phyloP scores from a whole-genome alignment of 2,113 vertebrate species.

The Oreochromis tanganicae region DNA sequence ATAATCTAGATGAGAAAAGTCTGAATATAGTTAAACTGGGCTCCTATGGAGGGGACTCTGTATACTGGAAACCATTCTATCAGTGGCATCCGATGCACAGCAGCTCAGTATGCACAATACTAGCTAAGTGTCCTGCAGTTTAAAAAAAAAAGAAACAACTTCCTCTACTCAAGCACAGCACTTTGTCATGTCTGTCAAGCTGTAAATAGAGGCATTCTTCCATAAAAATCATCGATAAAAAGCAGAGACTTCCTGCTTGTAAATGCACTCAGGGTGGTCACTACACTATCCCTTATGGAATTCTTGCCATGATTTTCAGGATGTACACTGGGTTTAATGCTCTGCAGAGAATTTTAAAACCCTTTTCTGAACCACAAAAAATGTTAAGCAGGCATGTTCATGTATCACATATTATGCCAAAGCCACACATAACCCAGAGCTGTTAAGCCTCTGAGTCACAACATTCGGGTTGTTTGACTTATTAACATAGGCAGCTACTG shows the following conservation, averaged over 20 bases:
- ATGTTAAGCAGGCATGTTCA: background rate
- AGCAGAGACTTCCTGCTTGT: slow-evolving; percentile 14
- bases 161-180: slow-evolving; percentile 9
- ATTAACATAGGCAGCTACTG: background rate
- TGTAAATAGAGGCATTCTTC: background rate
- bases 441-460: background rate
- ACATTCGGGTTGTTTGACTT: background rate
- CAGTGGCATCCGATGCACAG: background rate
- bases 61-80: background rate
- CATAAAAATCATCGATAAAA: background rate
- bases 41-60: background rate
- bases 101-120: background rate
- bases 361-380: background rate
- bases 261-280: slow-evolving; percentile 16
- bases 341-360: background rate
- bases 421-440: background rate
- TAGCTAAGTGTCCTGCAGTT: background rate
- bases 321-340: background rate
- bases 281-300: background rate
- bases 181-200: slow-evolving; percentile 14
- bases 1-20: background rate
- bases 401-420: background rate
- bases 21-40: background rate
- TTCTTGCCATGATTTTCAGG: background rate
- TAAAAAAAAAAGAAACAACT: background rate